Conservation (phyloP, 2,888 invertebrate species). For the Cephus spinipes region DNA sequence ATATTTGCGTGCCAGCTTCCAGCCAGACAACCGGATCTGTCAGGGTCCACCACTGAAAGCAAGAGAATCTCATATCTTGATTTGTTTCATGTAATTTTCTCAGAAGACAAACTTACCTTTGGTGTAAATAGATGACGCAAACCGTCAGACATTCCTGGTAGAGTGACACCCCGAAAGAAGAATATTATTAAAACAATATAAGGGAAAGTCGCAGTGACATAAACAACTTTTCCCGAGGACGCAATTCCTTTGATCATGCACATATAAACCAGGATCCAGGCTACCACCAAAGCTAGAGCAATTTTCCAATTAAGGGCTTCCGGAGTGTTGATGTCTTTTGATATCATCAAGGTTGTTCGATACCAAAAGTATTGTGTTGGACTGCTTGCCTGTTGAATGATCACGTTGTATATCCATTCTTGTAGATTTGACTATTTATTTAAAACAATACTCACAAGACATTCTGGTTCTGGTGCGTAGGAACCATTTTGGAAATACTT, state of each 20-base stretch:
- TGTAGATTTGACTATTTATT: not conserved
- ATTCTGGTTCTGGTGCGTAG: slow-evolving; percentile 84
- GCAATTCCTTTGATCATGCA: slow-evolving; percentile 99
- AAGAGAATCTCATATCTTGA: slow-evolving; percentile 10
- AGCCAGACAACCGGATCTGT: slow-evolving; percentile 96
- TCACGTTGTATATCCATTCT: not conserved
- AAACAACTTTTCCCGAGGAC: slow-evolving; percentile 93
- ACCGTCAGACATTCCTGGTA: slow-evolving; percentile 90
- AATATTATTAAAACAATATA: slow-evolving; percentile 96
- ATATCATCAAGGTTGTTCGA: slow-evolving; percentile 89
- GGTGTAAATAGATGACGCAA: slow-evolving; percentile 91
- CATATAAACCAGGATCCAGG: slow-evolving; percentile 95
- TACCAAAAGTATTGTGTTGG: slow-evolving; percentile 98
- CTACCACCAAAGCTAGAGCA: slow-evolving; percentile 84
- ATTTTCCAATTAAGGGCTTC: slow-evolving; percentile 93
- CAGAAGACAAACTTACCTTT: slow-evolving; percentile 68
- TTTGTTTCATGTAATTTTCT: not conserved
- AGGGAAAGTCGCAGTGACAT: slow-evolving; percentile 96
- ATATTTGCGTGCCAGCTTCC: slow-evolving; percentile 97
- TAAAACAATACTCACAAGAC: slow-evolving; percentile 73
- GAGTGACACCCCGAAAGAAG: slow-evolving; percentile 92
- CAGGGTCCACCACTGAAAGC: slow-evolving; percentile 82
- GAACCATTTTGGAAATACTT: slow-evolving; percentile 83
- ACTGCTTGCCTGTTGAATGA: slow-evolving; percentile 76
- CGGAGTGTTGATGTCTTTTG: slow-evolving; percentile 87